Evolutionary conservation across 2,888 invertebrate species (phyloP).

Genomic region (Leptinotarsa peninsularis): DNA sequence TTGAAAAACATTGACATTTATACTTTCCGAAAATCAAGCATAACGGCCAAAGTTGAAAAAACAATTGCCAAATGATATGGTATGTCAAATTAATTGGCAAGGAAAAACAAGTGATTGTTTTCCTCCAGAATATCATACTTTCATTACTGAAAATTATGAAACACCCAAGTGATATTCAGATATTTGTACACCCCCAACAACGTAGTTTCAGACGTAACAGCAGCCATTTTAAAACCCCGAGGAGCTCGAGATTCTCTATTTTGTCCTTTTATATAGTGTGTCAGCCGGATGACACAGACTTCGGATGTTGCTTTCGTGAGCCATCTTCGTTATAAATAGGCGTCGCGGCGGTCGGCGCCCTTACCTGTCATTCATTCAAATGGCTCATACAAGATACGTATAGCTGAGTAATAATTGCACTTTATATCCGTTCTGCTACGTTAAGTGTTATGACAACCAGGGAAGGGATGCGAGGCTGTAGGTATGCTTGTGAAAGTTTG

Average conservation of each 20-base stretch:
- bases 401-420: background rate
- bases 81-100: too few species aligned
- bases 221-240: background rate
- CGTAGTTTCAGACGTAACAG: background rate
- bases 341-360: slow-evolving; percentile 49
- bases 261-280: slow-evolving; percentile 32
- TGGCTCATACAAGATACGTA: slow-evolving; percentile 4
- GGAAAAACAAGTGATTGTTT: too few species aligned
- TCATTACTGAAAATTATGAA: too few species aligned
- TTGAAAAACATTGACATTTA: too few species aligned
- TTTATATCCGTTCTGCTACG: background rate
- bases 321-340: slow-evolving; percentile 38
- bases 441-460: background rate
- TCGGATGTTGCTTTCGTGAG: slow-evolving; percentile 34
- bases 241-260: slow-evolving; percentile 9
- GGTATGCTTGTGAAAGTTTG: too few species aligned
- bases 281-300: slow-evolving; percentile 37
- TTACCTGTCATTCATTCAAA: slow-evolving; percentile 40
- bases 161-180: background rate
- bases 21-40: too few species aligned
- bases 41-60: too few species aligned
- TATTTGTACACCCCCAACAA: background rate
- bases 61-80: too few species aligned
- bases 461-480: background rate
- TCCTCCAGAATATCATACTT: too few species aligned